A percentile compares a stretch with the other conserved stretches of the same genome.
Evolutionary conservation across 2,113 vertebrate genomes (phyloP).

Genomic region (Corythoichthys haematopterus): DNA sequence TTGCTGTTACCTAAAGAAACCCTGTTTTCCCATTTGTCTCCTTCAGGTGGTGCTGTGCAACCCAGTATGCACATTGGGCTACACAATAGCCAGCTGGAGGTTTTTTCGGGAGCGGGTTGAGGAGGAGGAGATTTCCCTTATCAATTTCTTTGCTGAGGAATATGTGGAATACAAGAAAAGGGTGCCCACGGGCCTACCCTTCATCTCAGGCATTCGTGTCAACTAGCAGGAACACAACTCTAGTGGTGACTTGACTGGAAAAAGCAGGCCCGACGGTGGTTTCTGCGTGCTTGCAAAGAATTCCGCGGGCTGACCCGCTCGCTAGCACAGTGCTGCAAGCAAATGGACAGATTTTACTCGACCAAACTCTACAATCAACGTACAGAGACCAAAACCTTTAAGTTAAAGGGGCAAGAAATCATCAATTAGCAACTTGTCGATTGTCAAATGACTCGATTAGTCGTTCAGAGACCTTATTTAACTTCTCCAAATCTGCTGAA

Average conservation of each 20-base stretch:
- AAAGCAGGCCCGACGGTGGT: conserved; percentile 36
- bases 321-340: conserved; percentile 23
- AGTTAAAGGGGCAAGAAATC: background rate
- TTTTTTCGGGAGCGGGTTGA: conserved; percentile 95
- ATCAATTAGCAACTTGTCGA: too few relatives aligned
- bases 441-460: too few relatives aligned
- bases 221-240: conserved; percentile 62
- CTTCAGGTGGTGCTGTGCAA: conserved; percentile 89
- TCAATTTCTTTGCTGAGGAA: conserved; percentile 94
- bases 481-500: too few relatives aligned
- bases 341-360: conserved; percentile 44
- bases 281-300: conserved; percentile 23
- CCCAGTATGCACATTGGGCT: conserved; percentile 85
- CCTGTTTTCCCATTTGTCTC: background rate
- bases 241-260: conserved; percentile 38
- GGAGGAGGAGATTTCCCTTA: conserved; percentile 90
- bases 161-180: conserved; percentile 90
- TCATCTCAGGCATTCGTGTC: conserved; percentile 87
- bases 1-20: background rate
- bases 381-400: conserved; percentile 31
- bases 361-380: conserved; percentile 39
- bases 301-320: conserved; percentile 28
- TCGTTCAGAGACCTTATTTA: too few relatives aligned
- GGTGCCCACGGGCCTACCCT: conserved; percentile 88
- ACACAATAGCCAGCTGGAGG: conserved; percentile 87